Evolutionary conservation across 2,113 vertebrate species (phyloP), one percentile per base, ranked within the genome.

Genomic region (Mormoops blainvillei): DNA sequence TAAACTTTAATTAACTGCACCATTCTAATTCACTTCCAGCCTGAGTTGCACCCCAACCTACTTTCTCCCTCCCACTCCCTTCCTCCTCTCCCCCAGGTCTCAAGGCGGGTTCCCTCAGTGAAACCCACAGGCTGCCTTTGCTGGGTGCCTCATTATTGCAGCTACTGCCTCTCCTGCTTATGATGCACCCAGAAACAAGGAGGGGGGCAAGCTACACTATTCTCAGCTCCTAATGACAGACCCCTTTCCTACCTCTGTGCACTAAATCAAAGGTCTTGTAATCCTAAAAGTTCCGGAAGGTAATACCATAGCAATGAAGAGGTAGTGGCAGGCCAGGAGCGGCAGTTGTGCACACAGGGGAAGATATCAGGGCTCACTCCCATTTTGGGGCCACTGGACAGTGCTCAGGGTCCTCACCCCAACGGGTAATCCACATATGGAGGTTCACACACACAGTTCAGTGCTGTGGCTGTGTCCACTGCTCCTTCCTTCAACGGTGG

Each of bases 1-100:
- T 98, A 98, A 98, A 98, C 97, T 98, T 98, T 98, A 98, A 98
- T 98, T 98, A 98, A 98, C 97, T 98, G 96, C 96, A 97, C 95
- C 96, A 97, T 97, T 97, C 96, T 96, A 98, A 93, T 98, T 98
- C 97, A 97, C 97, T 98, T 98, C 92, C 97, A 98, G 92, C 71
- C 98, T 63, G 83, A 96, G 98, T 97, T 97, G 97, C 94, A 98
- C 90, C 91, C 76, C 67, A 43, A 24, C 22, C 74, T 12, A 0
- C 10, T 6, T 68, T 38, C 77, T 90, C 61, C 61, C 63, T 84
- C 92, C 80, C 2, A 45, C 48, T 61, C 67, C 61, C 63, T 56
- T 77, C 67, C 77, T 87, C 95, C 87, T 80, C 92, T 95, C 95
- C 84, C 77, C 95, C 95, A 94, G 68, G 92, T 95, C 96, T 96